phyloP scores from a whole-genome alignment of 1,140 invertebrate genomes.

The Sinonovacula constricta region DNA sequence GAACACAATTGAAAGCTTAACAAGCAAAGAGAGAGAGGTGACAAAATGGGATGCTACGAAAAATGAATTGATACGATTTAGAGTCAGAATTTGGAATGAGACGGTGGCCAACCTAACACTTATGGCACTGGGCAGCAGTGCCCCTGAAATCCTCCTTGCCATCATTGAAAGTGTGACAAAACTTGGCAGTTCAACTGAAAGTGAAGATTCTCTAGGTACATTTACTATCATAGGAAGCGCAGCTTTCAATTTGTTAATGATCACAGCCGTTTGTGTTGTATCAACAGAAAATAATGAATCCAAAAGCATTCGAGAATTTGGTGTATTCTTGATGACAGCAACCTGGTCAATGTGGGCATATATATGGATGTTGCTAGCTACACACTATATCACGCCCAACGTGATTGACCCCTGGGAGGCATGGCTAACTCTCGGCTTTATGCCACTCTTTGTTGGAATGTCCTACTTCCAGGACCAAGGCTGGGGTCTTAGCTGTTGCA shows the following conservation, averaged over 20 bases:
- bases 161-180: constrained; percentile 77
- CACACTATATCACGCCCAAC: constrained; percentile 66
- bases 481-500: constrained; percentile 61
- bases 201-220: constrained; percentile 77
- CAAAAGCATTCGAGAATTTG: constrained; percentile 78
- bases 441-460: constrained; percentile 80
- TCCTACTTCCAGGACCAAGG: constrained; percentile 71
- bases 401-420: constrained; percentile 81
- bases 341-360: constrained; percentile 80
- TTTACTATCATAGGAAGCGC: constrained; percentile 81
- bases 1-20: constrained; percentile 82
- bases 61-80: constrained; percentile 64
- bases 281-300: constrained; percentile 66
- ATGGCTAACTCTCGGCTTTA: constrained; percentile 81
- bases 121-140: constrained; percentile 81
- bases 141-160: constrained; percentile 81
- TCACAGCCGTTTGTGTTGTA: constrained; percentile 76
- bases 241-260: constrained; percentile 80
- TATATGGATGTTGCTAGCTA: constrained; percentile 78
- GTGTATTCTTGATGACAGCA: constrained; percentile 78
- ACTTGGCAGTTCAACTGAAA: constrained; percentile 63
- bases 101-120: constrained; percentile 81
- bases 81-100: constrained; percentile 80
- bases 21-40: constrained; percentile 70
- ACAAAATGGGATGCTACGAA: constrained; percentile 69